Conservation (phyloP, 37 sponge, comb jelly and placozoan genomes). For the Halichondria panicea region DNA sequence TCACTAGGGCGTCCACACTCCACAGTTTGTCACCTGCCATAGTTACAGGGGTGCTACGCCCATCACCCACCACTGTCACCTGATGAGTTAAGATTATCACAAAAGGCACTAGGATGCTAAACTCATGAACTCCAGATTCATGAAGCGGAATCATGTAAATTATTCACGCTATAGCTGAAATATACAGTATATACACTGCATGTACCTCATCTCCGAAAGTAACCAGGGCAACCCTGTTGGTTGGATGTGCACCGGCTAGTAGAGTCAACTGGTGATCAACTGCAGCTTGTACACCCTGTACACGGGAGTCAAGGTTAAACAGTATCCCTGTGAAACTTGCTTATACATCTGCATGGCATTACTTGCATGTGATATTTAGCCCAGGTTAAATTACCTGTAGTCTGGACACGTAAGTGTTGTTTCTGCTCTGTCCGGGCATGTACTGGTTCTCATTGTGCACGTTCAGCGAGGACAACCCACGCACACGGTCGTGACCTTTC, state of each 20-base stretch:
- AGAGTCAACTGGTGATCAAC: slow-evolving; percentile 73
- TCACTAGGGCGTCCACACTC: slow-evolving; percentile 56
- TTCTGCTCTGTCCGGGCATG: slow-evolving; percentile 44
- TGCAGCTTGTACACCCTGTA: slow-evolving; percentile 82
- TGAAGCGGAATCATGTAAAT: not conserved
- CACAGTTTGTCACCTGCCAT: slow-evolving; percentile 85
- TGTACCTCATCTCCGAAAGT: slow-evolving; percentile 86
- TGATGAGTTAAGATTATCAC: no score
- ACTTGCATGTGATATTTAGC: not conserved
- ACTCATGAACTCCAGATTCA: no score
- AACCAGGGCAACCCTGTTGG: slow-evolving; percentile 61
- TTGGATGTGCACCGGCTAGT: slow-evolving; percentile 50
- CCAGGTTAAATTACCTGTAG: slow-evolving; percentile 51
- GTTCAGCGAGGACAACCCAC: slow-evolving; percentile 21
- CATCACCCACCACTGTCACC: slow-evolving; percentile 83
- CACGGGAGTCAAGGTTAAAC: not conserved
- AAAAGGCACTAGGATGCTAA: no score
- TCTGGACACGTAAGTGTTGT: slow-evolving; percentile 78
- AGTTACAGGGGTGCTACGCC: slow-evolving; percentile 56
- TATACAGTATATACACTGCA: not conserved
- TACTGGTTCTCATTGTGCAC: slow-evolving; percentile 50
- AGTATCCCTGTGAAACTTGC: not conserved
- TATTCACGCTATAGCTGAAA: no score
- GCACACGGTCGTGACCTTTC: slow-evolving; percentile 51
- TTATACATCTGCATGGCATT: not conserved